Evolutionary conservation across 2,888 invertebrate species (phyloP).

Genomic region (Hofmannophila pseudospretella): DNA sequence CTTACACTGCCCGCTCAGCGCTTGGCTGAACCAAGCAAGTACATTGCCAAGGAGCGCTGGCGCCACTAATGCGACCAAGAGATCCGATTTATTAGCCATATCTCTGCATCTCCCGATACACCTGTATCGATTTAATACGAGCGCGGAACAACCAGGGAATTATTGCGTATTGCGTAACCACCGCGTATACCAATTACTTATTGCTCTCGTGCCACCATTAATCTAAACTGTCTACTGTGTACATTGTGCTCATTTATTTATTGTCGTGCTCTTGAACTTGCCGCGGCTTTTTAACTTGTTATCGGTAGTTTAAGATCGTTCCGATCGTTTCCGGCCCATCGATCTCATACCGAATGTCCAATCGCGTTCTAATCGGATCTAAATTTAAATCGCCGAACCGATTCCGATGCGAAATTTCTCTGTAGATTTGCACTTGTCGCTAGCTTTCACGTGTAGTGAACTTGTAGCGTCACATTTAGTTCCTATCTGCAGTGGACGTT

Average conservation of each 20-base stretch:
- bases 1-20: neutral
- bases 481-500: constrained; percentile 42
- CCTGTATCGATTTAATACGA: constrained; percentile 51
- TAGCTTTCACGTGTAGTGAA: constrained; percentile 59
- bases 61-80: constrained; percentile 63
- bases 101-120: constrained; percentile 52
- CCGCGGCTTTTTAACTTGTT: constrained; percentile 27
- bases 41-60: constrained; percentile 29
- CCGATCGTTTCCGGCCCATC: constrained; percentile 41
- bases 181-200: constrained; percentile 42
- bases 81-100: constrained; percentile 62
- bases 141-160: constrained; percentile 40
- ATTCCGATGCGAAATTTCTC: constrained; percentile 43
- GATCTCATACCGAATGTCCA: constrained; percentile 20
- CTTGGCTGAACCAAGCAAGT: neutral
- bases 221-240: constrained; percentile 36
- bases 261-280: constrained; percentile 62
- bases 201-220: constrained; percentile 36
- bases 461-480: constrained; percentile 44
- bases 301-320: constrained; percentile 36
- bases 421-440: constrained; percentile 54
- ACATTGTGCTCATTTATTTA: constrained; percentile 42
- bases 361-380: constrained; percentile 17
- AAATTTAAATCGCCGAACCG: constrained; percentile 13
- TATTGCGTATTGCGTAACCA: constrained; percentile 45